Base-by-base conservation (phyloP, 37 sponge, comb jelly and placozoan genomes). In the Spongilla lacustris region DNA sequence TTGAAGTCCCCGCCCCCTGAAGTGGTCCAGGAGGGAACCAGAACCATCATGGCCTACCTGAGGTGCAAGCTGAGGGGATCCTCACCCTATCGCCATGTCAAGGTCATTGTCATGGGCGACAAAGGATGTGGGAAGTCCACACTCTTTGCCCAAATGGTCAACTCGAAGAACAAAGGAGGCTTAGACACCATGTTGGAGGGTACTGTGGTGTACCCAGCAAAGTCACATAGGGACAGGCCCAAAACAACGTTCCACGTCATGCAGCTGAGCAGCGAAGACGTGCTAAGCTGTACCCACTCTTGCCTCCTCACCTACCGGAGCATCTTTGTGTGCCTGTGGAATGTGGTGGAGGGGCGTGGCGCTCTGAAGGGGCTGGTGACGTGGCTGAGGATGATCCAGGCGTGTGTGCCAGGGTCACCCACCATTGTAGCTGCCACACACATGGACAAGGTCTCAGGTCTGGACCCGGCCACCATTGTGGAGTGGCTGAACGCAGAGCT, bases 291-390 rank as follows among this genome's bases (percentile, higher is more conserved):
- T 17, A 81, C 68, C 0, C 85, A 90, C 28, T 83, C 90, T 8
- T 94, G 94, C 36, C 90, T 94, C 85, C 75, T 94, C 49, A 90
- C 87, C 0, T 74, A 87, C 37, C 82, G 88, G 0, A 69, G 88
- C 36, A 48, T 94, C 82, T 94, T 80, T 48, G 68, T 94, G 22
- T 87, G 86, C 36, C 66, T 87, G 36, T 90, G 91, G 91, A 76
- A 90, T 68, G 33, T 78, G 4, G 68, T 84, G 3, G 88, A 84
- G 37, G 91, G 88, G 2, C 75, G 77, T 58, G 85, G 68, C 0
- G 84, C 81, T 1, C 77, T 94, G 19, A 8, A 48, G 71, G 28
- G 37, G 19, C 88, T 94, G 0, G 30, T n/a, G 50, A 85, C 91
- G 0, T 84, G 85, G 85, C 82, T 94, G 8, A 58, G 73, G 3